phyloP scores from a whole-genome alignment of 1,140 invertebrate genomes.

The Drosophila ananassae region DNA sequence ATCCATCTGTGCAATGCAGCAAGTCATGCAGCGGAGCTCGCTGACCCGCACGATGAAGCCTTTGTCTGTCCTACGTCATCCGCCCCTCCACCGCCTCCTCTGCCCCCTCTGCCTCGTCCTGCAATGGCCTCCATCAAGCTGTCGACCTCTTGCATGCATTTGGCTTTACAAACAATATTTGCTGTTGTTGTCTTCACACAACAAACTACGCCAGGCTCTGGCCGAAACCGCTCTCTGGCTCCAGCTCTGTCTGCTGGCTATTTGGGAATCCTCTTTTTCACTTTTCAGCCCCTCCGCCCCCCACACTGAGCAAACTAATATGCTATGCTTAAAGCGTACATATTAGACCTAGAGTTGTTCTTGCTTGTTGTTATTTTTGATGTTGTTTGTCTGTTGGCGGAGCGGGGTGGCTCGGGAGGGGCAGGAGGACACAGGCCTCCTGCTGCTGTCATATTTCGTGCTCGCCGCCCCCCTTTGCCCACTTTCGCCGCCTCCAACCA shows the following conservation, averaged over 20 bases:
- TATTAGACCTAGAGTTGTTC: slow-evolving; percentile 79
- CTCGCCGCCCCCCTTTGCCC: slow-evolving; percentile 21
- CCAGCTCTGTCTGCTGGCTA: slow-evolving; percentile 51
- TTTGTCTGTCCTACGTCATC: slow-evolving; percentile 55
- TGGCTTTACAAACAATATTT: slow-evolving; percentile 80
- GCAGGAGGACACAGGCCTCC: slow-evolving; percentile 69
- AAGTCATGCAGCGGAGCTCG: slow-evolving; percentile 79
- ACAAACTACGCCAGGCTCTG: slow-evolving; percentile 76
- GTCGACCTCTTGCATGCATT: slow-evolving; percentile 75
- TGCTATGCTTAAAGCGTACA: slow-evolving; percentile 83
- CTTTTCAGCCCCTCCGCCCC: slow-evolving; percentile 36
- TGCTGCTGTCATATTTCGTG: slow-evolving; percentile 78
- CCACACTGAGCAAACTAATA: slow-evolving; percentile 76
- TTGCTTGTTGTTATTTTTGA: slow-evolving; percentile 80
- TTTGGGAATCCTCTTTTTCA: slow-evolving; percentile 79
- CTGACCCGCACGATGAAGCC: slow-evolving; percentile 78
- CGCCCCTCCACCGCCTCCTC: not conserved
- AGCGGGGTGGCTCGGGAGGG: slow-evolving; percentile 36
- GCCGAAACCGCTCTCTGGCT: slow-evolving; percentile 25
- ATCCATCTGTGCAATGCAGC: slow-evolving; percentile 80
- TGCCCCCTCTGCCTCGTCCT: not conserved
- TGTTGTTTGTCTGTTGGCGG: slow-evolving; percentile 65
- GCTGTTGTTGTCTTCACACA: slow-evolving; percentile 71
- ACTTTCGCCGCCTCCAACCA: slow-evolving; percentile 27
- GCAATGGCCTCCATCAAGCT: slow-evolving; percentile 15